phyloP scores from a whole-genome alignment of 1,140 invertebrate genomes.

The Drosophila mojavensis region DNA sequence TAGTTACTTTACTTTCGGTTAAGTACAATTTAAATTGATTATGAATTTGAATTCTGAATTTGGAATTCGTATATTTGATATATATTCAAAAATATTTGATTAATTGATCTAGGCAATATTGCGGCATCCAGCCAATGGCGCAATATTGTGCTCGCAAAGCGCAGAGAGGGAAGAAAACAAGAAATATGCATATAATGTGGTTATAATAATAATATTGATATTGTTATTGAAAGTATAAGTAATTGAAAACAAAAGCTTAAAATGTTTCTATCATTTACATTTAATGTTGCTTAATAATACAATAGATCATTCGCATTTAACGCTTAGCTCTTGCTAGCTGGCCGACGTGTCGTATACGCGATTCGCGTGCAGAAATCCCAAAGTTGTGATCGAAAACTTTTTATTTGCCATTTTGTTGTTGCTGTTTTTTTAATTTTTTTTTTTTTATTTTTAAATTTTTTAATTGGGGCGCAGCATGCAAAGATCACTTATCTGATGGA shows the following conservation, averaged over 20 bases:
- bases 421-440: not conserved
- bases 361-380: constrained; percentile 21
- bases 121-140: constrained; percentile 76
- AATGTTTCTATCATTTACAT: constrained; percentile 23
- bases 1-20: constrained; percentile 65
- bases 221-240: not conserved
- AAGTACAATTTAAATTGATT: constrained; percentile 41
- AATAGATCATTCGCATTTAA: constrained; percentile 23
- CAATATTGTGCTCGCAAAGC: constrained; percentile 49
- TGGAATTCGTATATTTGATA: constrained; percentile 1
- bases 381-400: not conserved
- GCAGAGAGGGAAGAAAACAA: not conserved
- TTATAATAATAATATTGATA: constrained; percentile 9
- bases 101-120: constrained; percentile 57
- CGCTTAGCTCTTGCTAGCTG: not conserved
- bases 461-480: constrained; percentile 64
- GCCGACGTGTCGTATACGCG: constrained; percentile 42
- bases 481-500: constrained; percentile 47
- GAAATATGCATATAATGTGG: constrained; percentile 16
- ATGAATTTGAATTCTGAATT: not conserved
- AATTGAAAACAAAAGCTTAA: constrained; percentile 26
- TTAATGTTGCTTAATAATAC: constrained; percentile 29
- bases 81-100: not conserved
- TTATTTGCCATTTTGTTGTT: not conserved
- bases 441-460: constrained; percentile 22